Percentiles rank a stretch among this genome's conserved stretches.
phyloP scores from a whole-genome alignment of 2,797 vertebrate species.

The Epinephelus malabaricus region DNA sequence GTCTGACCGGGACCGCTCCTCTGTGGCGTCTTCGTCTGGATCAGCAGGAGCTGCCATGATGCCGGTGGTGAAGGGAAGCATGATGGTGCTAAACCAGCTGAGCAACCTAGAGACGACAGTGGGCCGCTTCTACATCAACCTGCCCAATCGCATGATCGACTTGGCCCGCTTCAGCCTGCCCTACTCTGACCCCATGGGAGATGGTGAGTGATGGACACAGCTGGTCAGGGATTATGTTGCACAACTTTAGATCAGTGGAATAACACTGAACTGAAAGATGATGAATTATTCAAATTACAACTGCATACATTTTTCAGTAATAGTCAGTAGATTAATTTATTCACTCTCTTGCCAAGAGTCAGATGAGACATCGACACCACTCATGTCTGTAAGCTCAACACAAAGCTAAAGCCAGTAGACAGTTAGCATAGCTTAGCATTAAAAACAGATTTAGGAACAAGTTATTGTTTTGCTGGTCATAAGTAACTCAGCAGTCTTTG shows the following conservation, averaged over 20 bases:
- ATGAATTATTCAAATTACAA: neutral
- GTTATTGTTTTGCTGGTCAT: too few relatives aligned
- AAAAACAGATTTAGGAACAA: neutral
- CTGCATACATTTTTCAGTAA: neutral
- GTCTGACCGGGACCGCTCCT: slow-evolving; percentile 81
- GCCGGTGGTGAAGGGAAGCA: slow-evolving; percentile 95
- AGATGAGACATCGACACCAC: neutral
- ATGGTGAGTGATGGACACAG: slow-evolving; percentile 84
- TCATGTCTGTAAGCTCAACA: neutral
- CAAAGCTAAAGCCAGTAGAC: neutral
- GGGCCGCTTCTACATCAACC: slow-evolving; percentile 98
- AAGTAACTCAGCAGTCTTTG: too few relatives aligned
- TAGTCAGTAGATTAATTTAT: neutral
- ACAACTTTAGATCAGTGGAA: neutral
- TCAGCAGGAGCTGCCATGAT: slow-evolving; percentile 70
- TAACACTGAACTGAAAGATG: neutral
- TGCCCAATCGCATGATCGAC: slow-evolving; percentile 98
- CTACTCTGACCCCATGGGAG: slow-evolving; percentile 96
- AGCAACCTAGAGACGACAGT: slow-evolving; percentile 98
- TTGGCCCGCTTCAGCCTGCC: slow-evolving; percentile 96
- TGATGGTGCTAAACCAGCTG: slow-evolving; percentile 99
- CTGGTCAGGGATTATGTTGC: neutral
- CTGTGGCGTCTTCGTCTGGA: slow-evolving; percentile 25
- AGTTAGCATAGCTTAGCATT: neutral
- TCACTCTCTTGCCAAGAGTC: neutral